Evolutionary conservation across 2,888 invertebrate genomes (phyloP).

Genomic region (Oxyteleia sp.): DNA sequence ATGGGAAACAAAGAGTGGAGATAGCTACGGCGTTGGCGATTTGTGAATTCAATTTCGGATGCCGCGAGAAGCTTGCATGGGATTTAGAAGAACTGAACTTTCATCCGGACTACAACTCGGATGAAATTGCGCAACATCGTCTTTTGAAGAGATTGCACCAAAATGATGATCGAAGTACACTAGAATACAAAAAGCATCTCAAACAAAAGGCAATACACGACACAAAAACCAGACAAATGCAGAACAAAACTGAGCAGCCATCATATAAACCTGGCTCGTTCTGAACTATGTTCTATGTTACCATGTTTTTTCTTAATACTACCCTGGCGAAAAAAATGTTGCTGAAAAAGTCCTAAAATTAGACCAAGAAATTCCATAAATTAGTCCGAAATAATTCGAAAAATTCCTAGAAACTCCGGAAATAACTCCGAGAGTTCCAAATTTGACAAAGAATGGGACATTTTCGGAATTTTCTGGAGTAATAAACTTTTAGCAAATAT

Average conservation of each 20-base stretch:
- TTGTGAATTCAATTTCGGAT: background rate
- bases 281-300: slow-evolving; percentile 8
- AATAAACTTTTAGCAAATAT: too few species aligned
- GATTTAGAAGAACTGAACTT: slow-evolving; percentile 18
- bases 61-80: background rate
- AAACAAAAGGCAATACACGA: slow-evolving; percentile 16
- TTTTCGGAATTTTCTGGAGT: too few species aligned
- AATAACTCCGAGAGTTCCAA: too few species aligned
- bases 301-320: too few species aligned
- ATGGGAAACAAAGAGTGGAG: background rate
- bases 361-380: too few species aligned
- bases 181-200: slow-evolving; percentile 7
- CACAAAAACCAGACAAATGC: slow-evolving; percentile 15
- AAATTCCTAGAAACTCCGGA: too few species aligned
- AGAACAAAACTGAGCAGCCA: slow-evolving; percentile 18
- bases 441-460: too few species aligned
- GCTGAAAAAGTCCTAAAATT: too few species aligned
- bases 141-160: slow-evolving; percentile 17
- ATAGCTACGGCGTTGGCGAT: background rate
- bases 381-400: too few species aligned
- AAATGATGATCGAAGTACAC: slow-evolving; percentile 15
- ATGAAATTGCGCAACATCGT: slow-evolving; percentile 21
- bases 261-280: slow-evolving; percentile 28
- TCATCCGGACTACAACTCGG: slow-evolving; percentile 4
- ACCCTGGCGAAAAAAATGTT: too few species aligned